These are phyloP conservation scores for Yponomeuta malinellus DNA, from an alignment of 2,888 invertebrate species.

Conservation along the genomic window DNA sequence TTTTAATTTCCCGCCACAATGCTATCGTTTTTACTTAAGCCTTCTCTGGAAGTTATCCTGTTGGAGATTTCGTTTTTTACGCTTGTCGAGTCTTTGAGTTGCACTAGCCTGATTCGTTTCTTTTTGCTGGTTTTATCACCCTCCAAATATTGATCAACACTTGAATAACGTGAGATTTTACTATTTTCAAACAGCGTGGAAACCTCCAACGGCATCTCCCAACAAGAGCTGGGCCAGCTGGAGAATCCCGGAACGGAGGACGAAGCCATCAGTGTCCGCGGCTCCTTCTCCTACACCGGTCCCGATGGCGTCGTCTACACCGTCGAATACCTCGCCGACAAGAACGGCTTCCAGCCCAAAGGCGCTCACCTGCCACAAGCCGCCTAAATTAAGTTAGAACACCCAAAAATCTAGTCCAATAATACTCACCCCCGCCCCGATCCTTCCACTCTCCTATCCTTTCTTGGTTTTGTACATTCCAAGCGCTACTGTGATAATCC, in stretches of 20 bases:
- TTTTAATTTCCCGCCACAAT: too few relatives aligned
- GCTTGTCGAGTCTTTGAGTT: too few relatives aligned
- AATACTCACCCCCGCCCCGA: constrained; percentile 38
- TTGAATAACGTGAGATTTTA: neutral
- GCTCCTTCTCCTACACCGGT: constrained; percentile 52
- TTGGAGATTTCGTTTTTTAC: too few relatives aligned
- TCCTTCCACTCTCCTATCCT: neutral
- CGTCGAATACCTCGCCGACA: constrained; percentile 67
- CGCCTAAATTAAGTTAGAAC: constrained; percentile 25
- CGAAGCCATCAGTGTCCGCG: constrained; percentile 43
- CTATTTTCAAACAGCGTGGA: constrained; percentile 31
- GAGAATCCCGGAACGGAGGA: constrained; percentile 44
- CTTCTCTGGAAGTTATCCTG: too few relatives aligned
- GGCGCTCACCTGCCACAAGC: constrained; percentile 48
- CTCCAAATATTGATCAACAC: too few relatives aligned
- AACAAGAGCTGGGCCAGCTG: constrained; percentile 33
- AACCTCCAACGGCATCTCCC: constrained; percentile 48
- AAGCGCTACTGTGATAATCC: constrained; percentile 67
- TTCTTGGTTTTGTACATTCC: constrained; percentile 26
- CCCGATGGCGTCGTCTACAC: constrained; percentile 62
- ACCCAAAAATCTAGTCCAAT: constrained; percentile 48
- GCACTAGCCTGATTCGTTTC: too few relatives aligned
- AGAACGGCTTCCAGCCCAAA: constrained; percentile 70
- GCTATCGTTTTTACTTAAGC: too few relatives aligned
- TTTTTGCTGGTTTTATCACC: too few relatives aligned